These are phyloP conservation scores for Agapostemon virescens DNA, from an alignment of 2,888 invertebrate species.

Conservation along the genomic window DNA sequence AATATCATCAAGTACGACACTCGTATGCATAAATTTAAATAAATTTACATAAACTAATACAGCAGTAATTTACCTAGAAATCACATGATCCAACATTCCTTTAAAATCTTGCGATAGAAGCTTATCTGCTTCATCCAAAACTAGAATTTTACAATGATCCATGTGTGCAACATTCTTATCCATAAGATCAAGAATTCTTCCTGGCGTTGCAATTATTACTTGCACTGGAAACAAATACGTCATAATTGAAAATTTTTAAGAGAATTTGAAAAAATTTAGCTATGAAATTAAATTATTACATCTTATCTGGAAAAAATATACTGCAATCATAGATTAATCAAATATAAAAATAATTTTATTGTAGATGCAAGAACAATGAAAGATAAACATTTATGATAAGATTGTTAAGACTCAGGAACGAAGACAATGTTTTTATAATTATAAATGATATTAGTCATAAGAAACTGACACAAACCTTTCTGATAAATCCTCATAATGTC, in stretches of 20 bases:
- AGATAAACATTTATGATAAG: not conserved
- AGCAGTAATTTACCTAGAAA: slow-evolving; percentile 83
- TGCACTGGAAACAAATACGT: slow-evolving; percentile 86
- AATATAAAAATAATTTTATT: not conserved
- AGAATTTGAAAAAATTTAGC: not conserved
- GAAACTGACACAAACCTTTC: slow-evolving; percentile 86
- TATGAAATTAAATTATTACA: not conserved
- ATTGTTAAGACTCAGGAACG: not conserved
- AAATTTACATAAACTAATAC: not conserved
- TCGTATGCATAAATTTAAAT: not conserved
- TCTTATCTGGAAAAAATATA: not conserved
- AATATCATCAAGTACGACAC: not conserved
- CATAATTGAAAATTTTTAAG: not conserved
- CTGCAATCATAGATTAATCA: not conserved
- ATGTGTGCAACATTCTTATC: slow-evolving; percentile 97
- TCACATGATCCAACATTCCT: slow-evolving; percentile 99
- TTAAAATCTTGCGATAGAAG: slow-evolving; percentile 99
- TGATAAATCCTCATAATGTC: slow-evolving; percentile 99
- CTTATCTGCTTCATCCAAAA: slow-evolving; percentile 99
- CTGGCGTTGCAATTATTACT: slow-evolving; percentile 99
- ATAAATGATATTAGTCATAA: not conserved
- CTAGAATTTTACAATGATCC: slow-evolving; percentile 97
- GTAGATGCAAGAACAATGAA: not conserved
- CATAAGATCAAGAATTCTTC: slow-evolving; percentile 99
- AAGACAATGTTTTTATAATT: not conserved